These are phyloP conservation scores for Hydra vulgaris DNA, from an alignment of 30 jellyfish, hydroid and myxozoan genomes.

Conservation along the genomic window DNA sequence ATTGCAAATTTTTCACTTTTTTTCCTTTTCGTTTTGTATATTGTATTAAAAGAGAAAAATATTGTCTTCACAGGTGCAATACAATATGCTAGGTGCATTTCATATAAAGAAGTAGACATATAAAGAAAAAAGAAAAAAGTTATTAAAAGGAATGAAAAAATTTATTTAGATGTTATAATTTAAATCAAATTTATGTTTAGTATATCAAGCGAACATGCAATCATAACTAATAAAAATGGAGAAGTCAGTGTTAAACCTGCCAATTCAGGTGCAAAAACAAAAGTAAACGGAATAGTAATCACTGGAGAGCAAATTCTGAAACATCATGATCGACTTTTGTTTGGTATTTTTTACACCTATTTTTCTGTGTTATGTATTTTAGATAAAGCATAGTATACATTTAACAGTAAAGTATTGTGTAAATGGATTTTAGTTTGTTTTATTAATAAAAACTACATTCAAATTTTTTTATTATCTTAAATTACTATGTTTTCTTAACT, in stretches of 20 bases:
- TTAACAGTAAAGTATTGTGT: no score
- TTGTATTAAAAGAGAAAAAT: neutral
- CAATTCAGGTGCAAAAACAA: slow-evolving; percentile 93
- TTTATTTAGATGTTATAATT: no score
- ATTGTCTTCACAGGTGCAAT: neutral
- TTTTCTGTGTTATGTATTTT: no score
- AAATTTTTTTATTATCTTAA: no score
- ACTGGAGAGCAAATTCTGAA: slow-evolving; percentile 90
- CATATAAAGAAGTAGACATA: neutral
- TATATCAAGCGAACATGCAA: slow-evolving; percentile 76
- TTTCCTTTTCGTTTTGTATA: no score
- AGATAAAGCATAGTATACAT: no score
- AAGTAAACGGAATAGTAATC: slow-evolving; percentile 80
- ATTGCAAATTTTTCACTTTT: neutral
- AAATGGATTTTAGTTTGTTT: neutral
- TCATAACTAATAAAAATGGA: slow-evolving; percentile 39
- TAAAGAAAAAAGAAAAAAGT: neutral
- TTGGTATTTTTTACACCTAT: slow-evolving; percentile 52
- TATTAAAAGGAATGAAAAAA: no score
- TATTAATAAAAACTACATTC: no score
- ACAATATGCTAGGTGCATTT: neutral
- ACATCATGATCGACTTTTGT: slow-evolving; percentile 76
- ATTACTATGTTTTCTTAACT: no score
- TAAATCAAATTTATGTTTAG: slow-evolving; percentile 36
- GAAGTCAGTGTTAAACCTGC: slow-evolving; percentile 88